Percentiles rank a stretch among this genome's conserved stretches.
Conservation (phyloP, 2,888 invertebrate species). For the Himalopsyche kuldschensis region DNA sequence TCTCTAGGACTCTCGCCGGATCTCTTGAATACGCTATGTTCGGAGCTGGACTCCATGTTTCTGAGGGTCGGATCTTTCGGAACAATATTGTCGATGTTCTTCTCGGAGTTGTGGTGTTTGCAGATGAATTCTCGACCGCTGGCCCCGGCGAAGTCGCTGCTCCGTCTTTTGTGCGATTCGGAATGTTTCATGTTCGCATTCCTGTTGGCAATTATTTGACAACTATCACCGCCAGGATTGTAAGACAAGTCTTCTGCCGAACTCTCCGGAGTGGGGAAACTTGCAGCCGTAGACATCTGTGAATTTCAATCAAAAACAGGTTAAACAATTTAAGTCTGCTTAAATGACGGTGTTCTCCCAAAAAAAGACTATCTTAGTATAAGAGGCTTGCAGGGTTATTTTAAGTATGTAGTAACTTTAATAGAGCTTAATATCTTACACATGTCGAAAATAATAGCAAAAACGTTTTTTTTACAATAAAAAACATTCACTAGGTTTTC, state of each 20-base stretch:
- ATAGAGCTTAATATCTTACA: no score
- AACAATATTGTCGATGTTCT: constrained; percentile 36
- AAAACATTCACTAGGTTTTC: no score
- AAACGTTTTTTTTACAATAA: no score
- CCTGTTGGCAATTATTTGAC: constrained; percentile 57
- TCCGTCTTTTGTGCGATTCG: constrained; percentile 42
- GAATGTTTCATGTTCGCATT: constrained; percentile 49
- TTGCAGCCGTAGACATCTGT: constrained; percentile 25
- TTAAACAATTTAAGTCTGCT: not conserved
- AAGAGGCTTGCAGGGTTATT: no score
- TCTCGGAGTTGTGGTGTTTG: constrained; percentile 37
- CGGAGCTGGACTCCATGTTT: constrained; percentile 38
- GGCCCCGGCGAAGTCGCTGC: constrained; percentile 37
- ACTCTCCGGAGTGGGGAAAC: constrained; percentile 46
- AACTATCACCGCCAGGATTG: constrained; percentile 49
- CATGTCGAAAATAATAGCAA: no score
- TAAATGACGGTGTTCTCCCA: no score
- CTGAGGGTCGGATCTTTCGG: constrained; percentile 36
- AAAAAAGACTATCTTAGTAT: no score
- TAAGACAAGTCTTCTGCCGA: constrained; percentile 52
- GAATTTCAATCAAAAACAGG: not conserved
- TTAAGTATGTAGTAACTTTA: no score
- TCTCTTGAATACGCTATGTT: constrained; percentile 37
- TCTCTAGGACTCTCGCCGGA: constrained; percentile 52
- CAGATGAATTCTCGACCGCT: constrained; percentile 31